Evolutionary conservation across 2,888 invertebrate genomes (phyloP).

Genomic region (Cryptocephalus primarius): DNA sequence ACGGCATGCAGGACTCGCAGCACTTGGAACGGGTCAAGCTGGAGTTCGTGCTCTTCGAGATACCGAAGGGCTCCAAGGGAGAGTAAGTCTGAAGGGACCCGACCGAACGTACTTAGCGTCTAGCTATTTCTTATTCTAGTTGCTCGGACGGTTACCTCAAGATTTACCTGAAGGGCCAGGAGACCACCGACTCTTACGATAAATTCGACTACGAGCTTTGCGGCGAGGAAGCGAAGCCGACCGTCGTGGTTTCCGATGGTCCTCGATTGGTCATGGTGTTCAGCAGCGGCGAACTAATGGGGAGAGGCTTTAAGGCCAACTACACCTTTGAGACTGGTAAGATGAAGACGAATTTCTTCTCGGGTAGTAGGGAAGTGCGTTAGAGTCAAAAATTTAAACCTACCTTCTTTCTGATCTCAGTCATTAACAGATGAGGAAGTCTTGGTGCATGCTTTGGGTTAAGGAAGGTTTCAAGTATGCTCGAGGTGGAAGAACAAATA

Average conservation of each 20-base stretch:
- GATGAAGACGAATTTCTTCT: background rate
- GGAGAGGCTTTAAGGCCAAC: slow-evolving; percentile 82
- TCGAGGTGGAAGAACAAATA: too few species aligned
- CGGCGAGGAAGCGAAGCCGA: slow-evolving; percentile 67
- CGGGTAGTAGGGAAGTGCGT: too few species aligned
- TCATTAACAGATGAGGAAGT: too few species aligned
- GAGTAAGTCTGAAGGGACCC: slow-evolving; percentile 52
- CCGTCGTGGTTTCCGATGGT: slow-evolving; percentile 76
- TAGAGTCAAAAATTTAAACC: too few species aligned
- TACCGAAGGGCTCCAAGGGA: slow-evolving; percentile 74
- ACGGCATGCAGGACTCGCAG: slow-evolving; percentile 95
- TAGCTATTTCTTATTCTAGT: slow-evolving; percentile 33
- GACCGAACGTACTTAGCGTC: background rate
- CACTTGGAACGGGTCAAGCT: slow-evolving; percentile 89
- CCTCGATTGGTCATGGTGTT: slow-evolving; percentile 91
- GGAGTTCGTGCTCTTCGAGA: slow-evolving; percentile 80
- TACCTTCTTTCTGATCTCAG: too few species aligned
- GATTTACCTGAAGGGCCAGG: slow-evolving; percentile 84
- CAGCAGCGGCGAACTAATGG: slow-evolving; percentile 84
- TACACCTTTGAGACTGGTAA: slow-evolving; percentile 76
- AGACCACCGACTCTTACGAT: slow-evolving; percentile 84
- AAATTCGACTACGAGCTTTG: slow-evolving; percentile 90
- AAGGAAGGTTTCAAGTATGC: too few species aligned
- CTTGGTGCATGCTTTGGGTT: too few species aligned
- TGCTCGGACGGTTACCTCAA: slow-evolving; percentile 87